Evolutionary conservation across 2,797 vertebrate genomes (phyloP).

Genomic region (Eospalax fontanierii): DNA sequence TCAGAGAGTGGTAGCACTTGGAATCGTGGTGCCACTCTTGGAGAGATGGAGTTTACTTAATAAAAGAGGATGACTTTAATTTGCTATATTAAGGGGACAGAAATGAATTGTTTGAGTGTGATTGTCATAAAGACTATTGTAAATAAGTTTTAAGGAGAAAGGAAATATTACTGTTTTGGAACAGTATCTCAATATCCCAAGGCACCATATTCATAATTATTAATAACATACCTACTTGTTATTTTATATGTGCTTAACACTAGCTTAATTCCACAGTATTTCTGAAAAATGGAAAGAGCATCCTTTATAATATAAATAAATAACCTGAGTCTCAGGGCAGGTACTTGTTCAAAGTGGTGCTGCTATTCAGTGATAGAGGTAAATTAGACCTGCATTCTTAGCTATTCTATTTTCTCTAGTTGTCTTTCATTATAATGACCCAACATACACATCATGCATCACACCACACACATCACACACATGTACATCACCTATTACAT

Average conservation of each 20-base stretch:
- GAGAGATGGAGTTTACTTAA: constrained; percentile 62
- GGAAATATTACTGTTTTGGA: constrained; percentile 58
- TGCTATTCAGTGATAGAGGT: not conserved
- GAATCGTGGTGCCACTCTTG: not conserved
- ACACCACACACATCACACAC: too few relatives aligned
- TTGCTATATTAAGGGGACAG: constrained; percentile 13
- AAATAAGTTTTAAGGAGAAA: constrained; percentile 57
- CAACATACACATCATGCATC: not conserved
- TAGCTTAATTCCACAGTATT: not conserved
- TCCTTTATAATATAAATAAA: not conserved
- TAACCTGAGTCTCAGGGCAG: not conserved
- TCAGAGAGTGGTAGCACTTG: constrained; percentile 38
- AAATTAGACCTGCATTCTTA: too few relatives aligned
- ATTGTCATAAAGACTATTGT: not conserved
- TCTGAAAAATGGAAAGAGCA: not conserved
- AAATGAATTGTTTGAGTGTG: not conserved
- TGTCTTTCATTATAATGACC: not conserved
- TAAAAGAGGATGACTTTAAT: not conserved
- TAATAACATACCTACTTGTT: not conserved
- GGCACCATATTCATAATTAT: constrained; percentile 8
- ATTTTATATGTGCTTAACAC: constrained; percentile 3
- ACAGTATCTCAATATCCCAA: not conserved
- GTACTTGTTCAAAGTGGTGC: not conserved
- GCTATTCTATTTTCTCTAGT: constrained; percentile 5
- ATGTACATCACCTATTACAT: too few relatives aligned